Conservation (phyloP, 2,113 vertebrate species). For the Shinisaurus crocodilurus region DNA sequence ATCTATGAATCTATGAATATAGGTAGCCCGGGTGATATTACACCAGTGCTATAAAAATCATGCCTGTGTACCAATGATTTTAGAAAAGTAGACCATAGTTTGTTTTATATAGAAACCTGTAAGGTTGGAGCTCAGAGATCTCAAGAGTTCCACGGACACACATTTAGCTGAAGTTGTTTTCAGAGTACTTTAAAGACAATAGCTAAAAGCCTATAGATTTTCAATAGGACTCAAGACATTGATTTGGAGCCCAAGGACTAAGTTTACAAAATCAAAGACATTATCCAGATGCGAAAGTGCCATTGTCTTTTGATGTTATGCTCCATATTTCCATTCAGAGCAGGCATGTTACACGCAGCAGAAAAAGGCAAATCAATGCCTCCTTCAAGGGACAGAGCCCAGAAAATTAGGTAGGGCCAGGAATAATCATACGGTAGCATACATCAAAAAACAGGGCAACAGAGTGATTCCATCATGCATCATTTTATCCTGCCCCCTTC, state of each 20-base stretch:
- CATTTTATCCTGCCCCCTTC: neutral
- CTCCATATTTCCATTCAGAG: conserved; percentile 3
- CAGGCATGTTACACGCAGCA: neutral
- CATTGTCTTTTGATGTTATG: conserved; percentile 8
- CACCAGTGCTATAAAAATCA: neutral
- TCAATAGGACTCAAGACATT: conserved; percentile 17
- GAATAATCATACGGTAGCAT: neutral
- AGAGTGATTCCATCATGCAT: neutral
- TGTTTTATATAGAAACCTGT: neutral
- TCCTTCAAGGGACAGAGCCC: neutral
- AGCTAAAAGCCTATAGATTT: conserved; percentile 37
- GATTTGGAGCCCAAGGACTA: conserved; percentile 5
- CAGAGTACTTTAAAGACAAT: conserved; percentile 10
- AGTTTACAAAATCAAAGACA: neutral
- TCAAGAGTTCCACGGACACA: neutral
- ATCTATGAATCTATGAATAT: too few relatives aligned
- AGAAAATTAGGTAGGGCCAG: neutral
- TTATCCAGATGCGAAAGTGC: neutral
- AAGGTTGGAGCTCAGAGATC: neutral
- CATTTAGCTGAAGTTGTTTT: neutral
- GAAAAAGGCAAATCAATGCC: neutral
- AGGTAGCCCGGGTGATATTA: neutral
- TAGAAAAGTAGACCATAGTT: neutral
- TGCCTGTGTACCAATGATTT: neutral
- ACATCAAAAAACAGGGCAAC: neutral